Evolutionary conservation across 2,888 invertebrate species (phyloP).

Genomic region (Lacanobia oleracea): DNA sequence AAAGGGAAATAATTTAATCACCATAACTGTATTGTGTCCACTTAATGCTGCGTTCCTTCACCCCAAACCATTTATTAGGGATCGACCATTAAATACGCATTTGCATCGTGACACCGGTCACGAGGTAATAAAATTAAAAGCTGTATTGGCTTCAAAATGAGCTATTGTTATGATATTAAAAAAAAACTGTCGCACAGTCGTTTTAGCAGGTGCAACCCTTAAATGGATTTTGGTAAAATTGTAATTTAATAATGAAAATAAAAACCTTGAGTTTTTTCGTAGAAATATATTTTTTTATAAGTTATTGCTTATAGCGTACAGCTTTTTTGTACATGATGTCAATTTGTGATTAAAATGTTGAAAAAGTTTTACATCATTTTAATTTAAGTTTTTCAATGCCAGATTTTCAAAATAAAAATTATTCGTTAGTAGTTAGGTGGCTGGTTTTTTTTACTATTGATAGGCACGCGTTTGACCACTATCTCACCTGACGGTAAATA

Average conservation of each 20-base stretch:
- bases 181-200: slow-evolving; percentile 59
- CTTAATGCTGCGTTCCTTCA: slow-evolving; percentile 46
- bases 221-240: slow-evolving; percentile 63
- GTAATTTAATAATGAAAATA: slow-evolving; percentile 57
- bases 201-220: slow-evolving; percentile 65
- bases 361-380: slow-evolving; percentile 22
- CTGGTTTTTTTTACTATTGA: no score
- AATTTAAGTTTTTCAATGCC: not conserved
- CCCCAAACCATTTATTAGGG: slow-evolving; percentile 62
- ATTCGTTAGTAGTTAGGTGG: not conserved
- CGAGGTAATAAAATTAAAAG: slow-evolving; percentile 75
- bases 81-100: slow-evolving; percentile 75
- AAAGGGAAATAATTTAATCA: slow-evolving; percentile 57
- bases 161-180: slow-evolving; percentile 65
- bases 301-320: slow-evolving; percentile 21
- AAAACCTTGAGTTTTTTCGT: slow-evolving; percentile 39
- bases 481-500: no score
- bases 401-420: not conserved
- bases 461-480: no score
- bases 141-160: slow-evolving; percentile 66
- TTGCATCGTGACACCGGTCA: slow-evolving; percentile 68
- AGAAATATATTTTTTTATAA: slow-evolving; percentile 26
- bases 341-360: slow-evolving; percentile 28
- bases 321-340: slow-evolving; percentile 19
- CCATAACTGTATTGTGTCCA: slow-evolving; percentile 40